phyloP scores from a whole-genome alignment of 2,113 vertebrate species.

The Callaeas wilsoni region DNA sequence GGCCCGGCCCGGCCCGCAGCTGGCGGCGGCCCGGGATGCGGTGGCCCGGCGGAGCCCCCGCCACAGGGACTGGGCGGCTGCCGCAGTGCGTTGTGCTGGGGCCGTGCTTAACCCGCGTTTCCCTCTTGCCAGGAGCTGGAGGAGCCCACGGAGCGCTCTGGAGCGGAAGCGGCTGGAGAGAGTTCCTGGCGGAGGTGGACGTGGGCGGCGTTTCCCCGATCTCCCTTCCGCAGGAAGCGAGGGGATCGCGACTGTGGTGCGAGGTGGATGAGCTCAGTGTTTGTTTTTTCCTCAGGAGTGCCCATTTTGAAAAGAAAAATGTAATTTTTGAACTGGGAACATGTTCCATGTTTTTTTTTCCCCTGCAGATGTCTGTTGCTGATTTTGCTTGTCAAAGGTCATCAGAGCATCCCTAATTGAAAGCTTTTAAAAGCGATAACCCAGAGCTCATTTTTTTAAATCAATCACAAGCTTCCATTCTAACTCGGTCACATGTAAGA shows the following conservation, averaged over 20 bases:
- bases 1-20: neutral
- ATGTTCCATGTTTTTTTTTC: rapidly evolving
- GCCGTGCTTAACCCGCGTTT: neutral
- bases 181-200: rapidly evolving
- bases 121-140: rapidly evolving
- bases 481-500: rapidly evolving
- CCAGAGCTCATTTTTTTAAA: neutral
- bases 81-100: neutral
- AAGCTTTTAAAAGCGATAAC: neutral
- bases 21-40: neutral
- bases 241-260: rapidly evolving
- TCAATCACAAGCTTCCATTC: neutral
- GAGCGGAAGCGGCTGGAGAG: neutral
- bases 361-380: rapidly evolving
- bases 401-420: neutral
- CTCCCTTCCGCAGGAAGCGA: neutral
- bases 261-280: rapidly evolving
- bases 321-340: rapidly evolving
- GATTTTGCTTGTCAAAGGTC: neutral
- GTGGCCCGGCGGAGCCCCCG: neutral
- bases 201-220: rapidly evolving
- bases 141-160: rapidly evolving
- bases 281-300: neutral
- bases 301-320: neutral
- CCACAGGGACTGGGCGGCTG: neutral